These are phyloP conservation scores for Sebastes paucispinis DNA, from an alignment of 2,797 vertebrate species.

Conservation along the genomic window DNA sequence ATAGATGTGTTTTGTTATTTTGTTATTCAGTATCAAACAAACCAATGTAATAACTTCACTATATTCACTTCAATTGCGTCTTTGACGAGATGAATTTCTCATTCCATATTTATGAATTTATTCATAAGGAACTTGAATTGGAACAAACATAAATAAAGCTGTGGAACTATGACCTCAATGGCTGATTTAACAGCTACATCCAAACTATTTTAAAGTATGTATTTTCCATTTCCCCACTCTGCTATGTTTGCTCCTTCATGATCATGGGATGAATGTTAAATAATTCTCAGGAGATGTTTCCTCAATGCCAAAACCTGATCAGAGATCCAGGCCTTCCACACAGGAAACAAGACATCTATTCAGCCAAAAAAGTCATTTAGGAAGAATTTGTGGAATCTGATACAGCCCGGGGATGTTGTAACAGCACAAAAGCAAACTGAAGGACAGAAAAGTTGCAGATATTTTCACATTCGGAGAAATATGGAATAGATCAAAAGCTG, in stretches of 20 bases:
- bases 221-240: not conserved
- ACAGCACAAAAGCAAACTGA: not conserved
- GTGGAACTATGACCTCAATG: not conserved
- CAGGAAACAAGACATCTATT: slow-evolving; percentile 43
- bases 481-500: not conserved
- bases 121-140: not conserved
- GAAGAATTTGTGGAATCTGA: not conserved
- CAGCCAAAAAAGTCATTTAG: slow-evolving; percentile 12
- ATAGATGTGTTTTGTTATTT: not conserved
- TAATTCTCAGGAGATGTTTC: not conserved
- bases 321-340: slow-evolving; percentile 14
- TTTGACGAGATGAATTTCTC: not conserved
- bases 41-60: not conserved
- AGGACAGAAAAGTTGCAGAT: not conserved
- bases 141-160: not conserved
- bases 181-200: not conserved
- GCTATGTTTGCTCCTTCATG: not conserved
- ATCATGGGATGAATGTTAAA: not conserved
- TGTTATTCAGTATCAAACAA: not conserved
- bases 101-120: not conserved
- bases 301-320: slow-evolving; percentile 15
- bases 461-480: not conserved
- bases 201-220: not conserved
- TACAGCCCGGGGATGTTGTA: not conserved
- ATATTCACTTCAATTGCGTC: not conserved